Evolutionary conservation across 1,140 invertebrate species (phyloP).

Genomic region (Cyrtorhinus lividipennis): DNA sequence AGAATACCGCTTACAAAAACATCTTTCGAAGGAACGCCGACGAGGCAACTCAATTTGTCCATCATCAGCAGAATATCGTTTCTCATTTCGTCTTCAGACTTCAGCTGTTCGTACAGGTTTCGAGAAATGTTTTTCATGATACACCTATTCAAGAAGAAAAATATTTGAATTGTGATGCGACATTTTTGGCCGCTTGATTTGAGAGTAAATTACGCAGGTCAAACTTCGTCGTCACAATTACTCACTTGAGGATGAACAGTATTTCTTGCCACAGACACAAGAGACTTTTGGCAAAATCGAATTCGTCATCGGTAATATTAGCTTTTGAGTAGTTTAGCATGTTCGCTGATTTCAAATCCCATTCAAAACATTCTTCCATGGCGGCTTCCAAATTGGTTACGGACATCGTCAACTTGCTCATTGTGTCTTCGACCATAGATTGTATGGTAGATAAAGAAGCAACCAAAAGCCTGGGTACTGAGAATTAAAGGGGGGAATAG

Average conservation of each 20-base stretch:
- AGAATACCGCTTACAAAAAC: neutral
- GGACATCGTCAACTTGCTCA: neutral
- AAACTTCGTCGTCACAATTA: too few species aligned
- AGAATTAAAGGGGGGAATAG: too few species aligned
- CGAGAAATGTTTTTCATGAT: neutral
- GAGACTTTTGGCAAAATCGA: neutral
- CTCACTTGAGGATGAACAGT: neutral
- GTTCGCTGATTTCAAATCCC: neutral
- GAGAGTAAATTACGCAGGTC: too few species aligned
- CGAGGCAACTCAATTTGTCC: neutral
- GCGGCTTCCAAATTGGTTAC: neutral
- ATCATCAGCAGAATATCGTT: neutral
- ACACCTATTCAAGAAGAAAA: too few species aligned
- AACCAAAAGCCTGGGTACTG: neutral
- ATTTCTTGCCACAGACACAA: neutral
- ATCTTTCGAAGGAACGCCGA: slow-evolving; percentile 3
- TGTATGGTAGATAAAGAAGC: neutral
- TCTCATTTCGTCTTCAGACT: neutral
- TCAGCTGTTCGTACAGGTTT: neutral
- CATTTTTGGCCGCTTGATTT: too few species aligned
- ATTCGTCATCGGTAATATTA: neutral
- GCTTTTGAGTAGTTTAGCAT: neutral
- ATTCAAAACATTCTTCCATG: neutral
- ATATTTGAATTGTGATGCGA: too few species aligned
- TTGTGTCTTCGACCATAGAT: neutral